Evolutionary conservation across 2,888 invertebrate genomes (phyloP), one percentile per base, ranked within the genome.

Genomic region (Chymomyza amoena): DNA sequence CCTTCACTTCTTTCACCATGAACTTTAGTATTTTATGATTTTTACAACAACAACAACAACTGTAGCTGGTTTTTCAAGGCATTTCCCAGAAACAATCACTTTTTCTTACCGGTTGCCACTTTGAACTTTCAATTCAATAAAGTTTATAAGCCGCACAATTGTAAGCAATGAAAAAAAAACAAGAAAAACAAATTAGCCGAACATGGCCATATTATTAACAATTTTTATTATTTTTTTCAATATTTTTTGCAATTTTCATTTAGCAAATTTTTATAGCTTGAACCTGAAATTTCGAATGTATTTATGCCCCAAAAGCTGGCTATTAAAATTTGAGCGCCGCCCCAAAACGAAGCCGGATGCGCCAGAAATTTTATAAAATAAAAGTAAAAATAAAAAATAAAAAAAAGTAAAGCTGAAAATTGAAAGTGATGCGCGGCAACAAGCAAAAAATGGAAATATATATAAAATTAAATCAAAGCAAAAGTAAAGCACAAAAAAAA

Each of bases 311-410:
- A 25, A 25, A 2, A 25, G 25, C 25, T 25, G 3, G 25, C 20
- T 20, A 20, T 20, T 20, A 20, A 20, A 20, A 20, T 20, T 20
- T 20, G 1, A 2, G 20, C 20, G 20, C 20, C 20, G 64, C 70
- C 70, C 65, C 70, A n/a, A n/a, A 15, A 0, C 9, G 9, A 54
- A 57, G 61, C 65, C 69, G 72, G 73, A 72, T 73, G 73, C 73
- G 69, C 69, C 36, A 45, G 18, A 54, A 54, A 16, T 54, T 20
- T 15, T n/a, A 64, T 56, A 65, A 69, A 45, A 45, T 13, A 45
- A 45, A 45, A 45, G 13, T 13, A 13, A 45, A 45, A 13, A 4
- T 45, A 45, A 45, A 45, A 39, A 7, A 6, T 7, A 39, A 39
- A 39, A 39, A 9, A 45, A 45, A 45, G 9, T 32, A 32, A 45